A percentile compares a stretch with the other conserved stretches of the same genome.
Conservation (phyloP, 2,888 invertebrate genomes). For the Leucophenga montana region DNA sequence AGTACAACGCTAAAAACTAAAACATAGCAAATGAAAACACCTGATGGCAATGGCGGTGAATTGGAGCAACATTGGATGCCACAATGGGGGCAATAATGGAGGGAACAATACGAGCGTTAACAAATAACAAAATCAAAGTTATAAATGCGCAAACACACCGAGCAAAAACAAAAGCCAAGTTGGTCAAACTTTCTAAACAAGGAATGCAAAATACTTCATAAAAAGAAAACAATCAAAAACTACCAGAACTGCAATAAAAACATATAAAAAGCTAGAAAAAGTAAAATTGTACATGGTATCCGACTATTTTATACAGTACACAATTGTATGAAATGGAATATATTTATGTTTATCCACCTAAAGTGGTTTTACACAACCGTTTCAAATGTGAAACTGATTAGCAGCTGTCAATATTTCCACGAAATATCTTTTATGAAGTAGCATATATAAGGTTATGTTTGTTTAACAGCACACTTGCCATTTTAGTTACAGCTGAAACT, state of each 20-base stretch:
- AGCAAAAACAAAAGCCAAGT: slow-evolving; percentile 35
- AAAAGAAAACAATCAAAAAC: slow-evolving; percentile 28
- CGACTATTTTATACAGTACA: slow-evolving; percentile 17
- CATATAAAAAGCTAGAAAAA: slow-evolving; percentile 41
- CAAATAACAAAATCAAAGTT: neutral
- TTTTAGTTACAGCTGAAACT: no score
- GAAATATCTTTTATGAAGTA: no score
- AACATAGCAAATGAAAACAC: slow-evolving; percentile 52
- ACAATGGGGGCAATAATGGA: slow-evolving; percentile 10
- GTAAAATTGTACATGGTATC: slow-evolving; percentile 28
- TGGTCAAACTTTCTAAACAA: no score
- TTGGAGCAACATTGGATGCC: slow-evolving; percentile 9
- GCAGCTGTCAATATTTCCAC: no score
- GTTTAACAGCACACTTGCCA: no score
- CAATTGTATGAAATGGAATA: slow-evolving; percentile 18
- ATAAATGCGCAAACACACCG: slow-evolving; percentile 32
- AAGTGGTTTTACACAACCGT: no score
- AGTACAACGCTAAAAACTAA: no score
- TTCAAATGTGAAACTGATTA: no score
- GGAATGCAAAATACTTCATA: no score
- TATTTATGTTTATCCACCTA: neutral
- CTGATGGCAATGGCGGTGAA: slow-evolving; percentile 1
- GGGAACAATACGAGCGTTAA: neutral
- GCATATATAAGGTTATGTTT: no score
- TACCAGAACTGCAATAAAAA: slow-evolving; percentile 23